A percentile compares a stretch with the other conserved stretches of the same genome.
These are phyloP conservation scores for Myripristis murdjan DNA, from an alignment of 2,797 vertebrate species.

Conservation along the genomic window DNA sequence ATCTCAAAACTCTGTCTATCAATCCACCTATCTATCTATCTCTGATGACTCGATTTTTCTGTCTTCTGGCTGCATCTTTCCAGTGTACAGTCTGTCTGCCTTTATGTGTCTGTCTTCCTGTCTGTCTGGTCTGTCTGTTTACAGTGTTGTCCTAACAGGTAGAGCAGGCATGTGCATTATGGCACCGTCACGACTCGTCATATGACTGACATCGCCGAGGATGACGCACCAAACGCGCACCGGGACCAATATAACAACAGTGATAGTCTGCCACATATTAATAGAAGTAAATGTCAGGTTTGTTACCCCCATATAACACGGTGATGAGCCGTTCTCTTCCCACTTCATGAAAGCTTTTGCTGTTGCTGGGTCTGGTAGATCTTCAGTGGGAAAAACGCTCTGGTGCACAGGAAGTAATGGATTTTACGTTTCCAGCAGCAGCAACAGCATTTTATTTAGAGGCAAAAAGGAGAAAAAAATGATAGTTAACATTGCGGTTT, in stretches of 20 bases:
- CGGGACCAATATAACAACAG: conserved; percentile 7
- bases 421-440: too few relatives aligned
- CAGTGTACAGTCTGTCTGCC: too few relatives aligned
- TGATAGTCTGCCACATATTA: conserved; percentile 20
- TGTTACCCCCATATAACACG: neutral
- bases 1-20: conserved; percentile 1
- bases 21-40: conserved; percentile 22
- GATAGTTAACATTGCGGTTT: too few relatives aligned
- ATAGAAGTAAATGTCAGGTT: neutral
- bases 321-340: too few relatives aligned
- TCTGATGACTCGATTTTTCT: too few relatives aligned
- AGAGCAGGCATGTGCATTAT: conserved; percentile 28
- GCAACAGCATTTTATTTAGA: neutral
- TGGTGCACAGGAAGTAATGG: too few relatives aligned
- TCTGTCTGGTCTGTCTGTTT: conserved; percentile 33
- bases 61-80: too few relatives aligned
- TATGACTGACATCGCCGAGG: conserved; percentile 24
- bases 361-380: too few relatives aligned
- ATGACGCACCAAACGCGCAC: conserved; percentile 4
- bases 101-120: conserved; percentile 7
- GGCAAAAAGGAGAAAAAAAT: neutral
- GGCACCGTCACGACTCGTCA: conserved; percentile 11
- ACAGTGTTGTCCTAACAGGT: conserved; percentile 39
- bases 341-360: too few relatives aligned
- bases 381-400: too few relatives aligned